A percentile compares a stretch with the other conserved stretches of the same genome.
Evolutionary conservation across 2,113 vertebrate species (phyloP).

Genomic region (Entomyzon cyanotis): DNA sequence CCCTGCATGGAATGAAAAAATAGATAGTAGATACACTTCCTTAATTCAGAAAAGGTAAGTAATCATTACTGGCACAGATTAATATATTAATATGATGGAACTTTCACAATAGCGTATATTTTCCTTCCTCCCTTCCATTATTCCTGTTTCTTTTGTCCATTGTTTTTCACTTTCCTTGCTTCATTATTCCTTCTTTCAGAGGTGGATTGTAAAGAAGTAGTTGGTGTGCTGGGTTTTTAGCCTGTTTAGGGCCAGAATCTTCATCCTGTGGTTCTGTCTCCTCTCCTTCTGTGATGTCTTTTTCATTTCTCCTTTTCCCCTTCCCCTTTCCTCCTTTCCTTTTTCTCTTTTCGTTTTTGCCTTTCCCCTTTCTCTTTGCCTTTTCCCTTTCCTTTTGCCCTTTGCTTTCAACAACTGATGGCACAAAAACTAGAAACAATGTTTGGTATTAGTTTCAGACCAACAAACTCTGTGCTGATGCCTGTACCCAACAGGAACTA

Average conservation of each 20-base stretch:
- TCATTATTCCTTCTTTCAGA: not conserved
- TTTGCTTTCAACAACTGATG: fast-evolving
- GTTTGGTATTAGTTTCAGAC: not conserved
- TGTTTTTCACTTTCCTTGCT: not conserved
- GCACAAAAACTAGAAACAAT: not conserved
- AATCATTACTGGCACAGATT: not conserved
- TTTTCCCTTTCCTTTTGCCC: not conserved
- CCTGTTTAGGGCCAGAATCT: not conserved
- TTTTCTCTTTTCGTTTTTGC: not conserved
- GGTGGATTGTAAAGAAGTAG: not conserved
- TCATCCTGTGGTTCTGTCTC: not conserved
- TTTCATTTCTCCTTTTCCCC: not conserved
- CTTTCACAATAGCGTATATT: not conserved
- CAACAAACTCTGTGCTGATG: not conserved
- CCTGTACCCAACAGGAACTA: not conserved
- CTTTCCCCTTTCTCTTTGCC: fast-evolving
- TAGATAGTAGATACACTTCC: not conserved
- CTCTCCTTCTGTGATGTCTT: not conserved
- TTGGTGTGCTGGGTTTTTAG: not conserved
- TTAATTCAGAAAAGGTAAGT: not conserved
- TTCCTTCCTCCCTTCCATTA: not conserved
- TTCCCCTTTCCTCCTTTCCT: not conserved
- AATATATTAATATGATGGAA: not conserved
- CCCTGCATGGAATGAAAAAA: not conserved
- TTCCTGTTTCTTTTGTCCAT: not conserved